phyloP scores from a whole-genome alignment of 2,797 vertebrate genomes.

The Graptemys geographica region DNA sequence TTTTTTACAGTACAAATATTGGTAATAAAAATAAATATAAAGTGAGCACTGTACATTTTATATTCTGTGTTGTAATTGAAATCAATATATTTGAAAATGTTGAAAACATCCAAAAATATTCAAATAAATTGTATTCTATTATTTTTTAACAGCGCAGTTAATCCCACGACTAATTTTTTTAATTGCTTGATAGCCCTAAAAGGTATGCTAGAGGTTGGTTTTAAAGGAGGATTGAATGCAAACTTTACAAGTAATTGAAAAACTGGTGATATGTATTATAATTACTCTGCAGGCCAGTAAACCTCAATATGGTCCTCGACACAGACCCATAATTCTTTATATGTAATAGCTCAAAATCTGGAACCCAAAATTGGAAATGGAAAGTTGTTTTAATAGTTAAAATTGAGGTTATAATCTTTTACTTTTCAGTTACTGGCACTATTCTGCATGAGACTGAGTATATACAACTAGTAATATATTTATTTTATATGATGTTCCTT shows the following conservation, averaged over 20 bases:
- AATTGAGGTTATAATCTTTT: neutral
- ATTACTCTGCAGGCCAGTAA: neutral
- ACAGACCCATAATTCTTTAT: slow-evolving; percentile 26
- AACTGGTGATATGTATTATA: slow-evolving; percentile 38
- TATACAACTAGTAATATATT: neutral
- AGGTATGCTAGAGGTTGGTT: neutral
- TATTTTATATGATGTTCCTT: neutral
- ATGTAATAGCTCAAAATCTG: neutral
- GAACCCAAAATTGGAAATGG: slow-evolving; percentile 12
- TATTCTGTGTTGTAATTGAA: too few species aligned
- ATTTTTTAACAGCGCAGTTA: too few species aligned
- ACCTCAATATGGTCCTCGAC: neutral
- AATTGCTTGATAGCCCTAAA: too few species aligned
- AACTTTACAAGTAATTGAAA: slow-evolving; percentile 39
- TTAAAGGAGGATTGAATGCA: slow-evolving; percentile 26
- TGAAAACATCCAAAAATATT: too few species aligned
- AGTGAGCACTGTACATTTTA: too few species aligned
- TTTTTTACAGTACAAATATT: too few species aligned
- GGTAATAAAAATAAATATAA: too few species aligned
- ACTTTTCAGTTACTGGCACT: neutral
- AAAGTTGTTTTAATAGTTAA: neutral
- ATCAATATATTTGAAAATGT: too few species aligned
- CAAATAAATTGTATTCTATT: too few species aligned
- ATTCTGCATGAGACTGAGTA: neutral
- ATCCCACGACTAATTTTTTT: too few species aligned